phyloP scores from a whole-genome alignment of 2,888 invertebrate species.

The Melipona bicolor region DNA sequence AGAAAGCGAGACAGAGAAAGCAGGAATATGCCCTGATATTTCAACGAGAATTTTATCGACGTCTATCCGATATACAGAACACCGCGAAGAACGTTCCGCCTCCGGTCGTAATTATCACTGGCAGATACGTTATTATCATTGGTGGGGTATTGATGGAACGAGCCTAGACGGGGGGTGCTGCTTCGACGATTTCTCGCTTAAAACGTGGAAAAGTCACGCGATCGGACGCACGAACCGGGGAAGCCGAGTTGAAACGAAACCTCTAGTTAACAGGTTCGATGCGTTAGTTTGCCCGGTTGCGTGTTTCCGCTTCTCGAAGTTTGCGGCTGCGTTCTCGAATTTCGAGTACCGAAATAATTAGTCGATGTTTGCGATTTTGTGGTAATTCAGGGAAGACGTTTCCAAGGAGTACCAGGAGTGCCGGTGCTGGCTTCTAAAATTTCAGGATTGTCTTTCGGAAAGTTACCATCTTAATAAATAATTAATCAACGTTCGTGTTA shows the following conservation, averaged over 20 bases:
- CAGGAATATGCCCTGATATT: not conserved
- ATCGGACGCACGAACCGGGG: conserved; percentile 23
- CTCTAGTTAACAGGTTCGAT: conserved; percentile 50
- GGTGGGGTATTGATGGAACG: conserved; percentile 38
- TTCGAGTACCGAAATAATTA: not conserved
- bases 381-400: not conserved
- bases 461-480: no score
- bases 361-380: not conserved
- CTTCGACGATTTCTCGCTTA: conserved; percentile 21
- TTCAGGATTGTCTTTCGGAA: no score
- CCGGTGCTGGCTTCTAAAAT: not conserved
- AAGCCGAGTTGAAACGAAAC: conserved; percentile 43
- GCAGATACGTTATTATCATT: conserved; percentile 39
- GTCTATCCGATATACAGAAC: not conserved
- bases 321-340: conserved; percentile 1
- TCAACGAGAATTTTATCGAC: not conserved
- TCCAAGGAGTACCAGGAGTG: not conserved
- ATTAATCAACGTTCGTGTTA: not conserved
- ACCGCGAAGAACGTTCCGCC: not conserved
- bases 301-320: conserved; percentile 31
- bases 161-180: conserved; percentile 6
- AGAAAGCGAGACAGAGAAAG: not conserved
- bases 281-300: conserved; percentile 45
- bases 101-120: conserved; percentile 32
- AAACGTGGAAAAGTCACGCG: conserved; percentile 62